Percentiles rank a stretch among this genome's conserved stretches.
phyloP scores from a whole-genome alignment of 2,113 vertebrate genomes.

The human (Homo sapiens) region DNA sequence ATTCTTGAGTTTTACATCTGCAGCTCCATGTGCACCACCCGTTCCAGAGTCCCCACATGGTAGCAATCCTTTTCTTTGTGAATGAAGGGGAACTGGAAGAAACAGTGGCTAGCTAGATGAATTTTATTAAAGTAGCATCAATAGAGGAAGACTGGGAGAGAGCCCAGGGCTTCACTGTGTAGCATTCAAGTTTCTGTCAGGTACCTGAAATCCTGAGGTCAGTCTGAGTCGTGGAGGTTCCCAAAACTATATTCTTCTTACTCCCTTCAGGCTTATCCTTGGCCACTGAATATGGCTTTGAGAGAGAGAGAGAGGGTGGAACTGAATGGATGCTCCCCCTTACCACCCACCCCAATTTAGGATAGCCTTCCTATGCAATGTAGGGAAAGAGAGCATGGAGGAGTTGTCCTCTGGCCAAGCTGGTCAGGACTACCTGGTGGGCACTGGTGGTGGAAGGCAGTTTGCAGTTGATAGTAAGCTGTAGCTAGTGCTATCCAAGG shows the following conservation, averaged over 20 bases:
- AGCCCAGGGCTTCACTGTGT: not conserved
- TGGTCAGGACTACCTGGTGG: not conserved
- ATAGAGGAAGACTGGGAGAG: not conserved
- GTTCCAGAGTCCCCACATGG: not conserved
- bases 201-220: not conserved
- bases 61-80: not conserved
- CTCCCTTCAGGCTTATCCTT: not conserved
- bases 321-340: not conserved
- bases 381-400: not conserved
- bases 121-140: not conserved
- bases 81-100: not conserved
- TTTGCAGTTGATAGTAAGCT: not conserved
- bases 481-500: not conserved
- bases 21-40: not conserved
- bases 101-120: not conserved
- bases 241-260: not conserved
- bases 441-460: not conserved
- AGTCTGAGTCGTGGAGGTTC: not conserved
- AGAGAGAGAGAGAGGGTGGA: not conserved
- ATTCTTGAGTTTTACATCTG: not conserved
- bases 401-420: not conserved
- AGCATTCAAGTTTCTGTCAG: constrained; percentile 3
- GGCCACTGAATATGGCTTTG: not conserved
- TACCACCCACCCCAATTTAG: not conserved
- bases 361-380: not conserved